Conservation (phyloP, 2,888 invertebrate species). For the Caenorhabditis japonica region DNA sequence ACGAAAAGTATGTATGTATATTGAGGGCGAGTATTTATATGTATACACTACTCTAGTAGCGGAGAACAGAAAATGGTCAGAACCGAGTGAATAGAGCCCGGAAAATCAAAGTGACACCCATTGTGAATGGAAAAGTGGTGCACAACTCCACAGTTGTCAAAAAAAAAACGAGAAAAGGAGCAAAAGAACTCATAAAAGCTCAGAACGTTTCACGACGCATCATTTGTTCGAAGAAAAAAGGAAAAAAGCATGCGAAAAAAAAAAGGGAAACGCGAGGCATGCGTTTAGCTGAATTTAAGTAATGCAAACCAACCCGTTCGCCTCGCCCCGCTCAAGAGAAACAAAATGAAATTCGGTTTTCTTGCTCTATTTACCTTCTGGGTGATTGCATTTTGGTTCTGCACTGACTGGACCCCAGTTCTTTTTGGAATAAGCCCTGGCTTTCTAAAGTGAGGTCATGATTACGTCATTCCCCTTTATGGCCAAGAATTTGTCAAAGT, state of each 20-base stretch:
- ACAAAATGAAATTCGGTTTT: conserved; percentile 23
- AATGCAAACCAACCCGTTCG: conserved; percentile 29
- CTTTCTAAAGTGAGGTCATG: too few relatives aligned
- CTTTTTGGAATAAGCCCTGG: too few relatives aligned
- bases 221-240: conserved; percentile 17
- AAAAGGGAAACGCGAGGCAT: not conserved
- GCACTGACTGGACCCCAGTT: too few relatives aligned
- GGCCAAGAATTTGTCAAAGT: too few relatives aligned
- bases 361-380: conserved; percentile 16
- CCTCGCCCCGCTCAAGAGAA: conserved; percentile 8
- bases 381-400: not conserved
- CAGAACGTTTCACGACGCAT: conserved; percentile 9
- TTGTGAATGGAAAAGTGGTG: not conserved
- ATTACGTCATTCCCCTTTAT: too few relatives aligned
- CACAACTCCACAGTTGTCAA: not conserved
- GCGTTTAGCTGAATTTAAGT: conserved; percentile 39
- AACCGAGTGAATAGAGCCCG: too few relatives aligned
- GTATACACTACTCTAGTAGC: too few relatives aligned
- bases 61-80: too few relatives aligned
- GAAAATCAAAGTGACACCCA: not conserved
- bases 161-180: not conserved
- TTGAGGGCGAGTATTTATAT: too few relatives aligned
- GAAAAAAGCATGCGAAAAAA: not conserved
- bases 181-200: conserved; percentile 28
- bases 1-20: too few relatives aligned